These are phyloP conservation scores for Montipora foliosa DNA, from an alignment of 64 coral and sea anemone genomes.

Conservation along the genomic window DNA sequence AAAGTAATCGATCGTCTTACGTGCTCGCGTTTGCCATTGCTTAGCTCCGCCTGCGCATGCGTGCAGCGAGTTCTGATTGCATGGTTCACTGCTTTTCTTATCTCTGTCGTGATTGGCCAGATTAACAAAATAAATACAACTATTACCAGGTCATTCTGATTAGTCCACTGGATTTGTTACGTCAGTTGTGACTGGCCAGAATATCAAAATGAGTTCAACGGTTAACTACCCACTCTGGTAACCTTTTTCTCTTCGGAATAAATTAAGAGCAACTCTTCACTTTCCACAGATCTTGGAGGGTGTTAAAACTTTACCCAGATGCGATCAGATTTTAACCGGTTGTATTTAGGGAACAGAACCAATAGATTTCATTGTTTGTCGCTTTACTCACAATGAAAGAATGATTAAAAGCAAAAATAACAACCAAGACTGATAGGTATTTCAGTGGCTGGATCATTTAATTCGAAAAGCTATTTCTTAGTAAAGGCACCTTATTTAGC, in stretches of 20 bases:
- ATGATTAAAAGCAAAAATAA: constrained; percentile 39
- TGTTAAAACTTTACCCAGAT: background rate
- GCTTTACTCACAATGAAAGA: constrained; percentile 40
- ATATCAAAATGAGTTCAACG: too few species aligned
- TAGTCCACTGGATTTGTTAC: background rate
- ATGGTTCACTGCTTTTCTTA: too few species aligned
- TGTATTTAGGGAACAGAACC: background rate
- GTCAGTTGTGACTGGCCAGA: too few species aligned
- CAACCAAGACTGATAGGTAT: background rate
- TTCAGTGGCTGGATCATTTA: background rate
- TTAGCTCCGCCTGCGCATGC: too few species aligned
- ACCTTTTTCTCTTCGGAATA: background rate
- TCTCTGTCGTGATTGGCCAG: too few species aligned
- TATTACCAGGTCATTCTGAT: background rate
- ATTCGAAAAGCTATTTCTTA: background rate
- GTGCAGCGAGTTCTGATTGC: too few species aligned
- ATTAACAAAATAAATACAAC: too few species aligned
- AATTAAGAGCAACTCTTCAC: background rate
- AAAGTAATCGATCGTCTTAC: too few species aligned
- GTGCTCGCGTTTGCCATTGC: too few species aligned
- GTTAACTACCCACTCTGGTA: too few species aligned
- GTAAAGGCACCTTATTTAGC: background rate
- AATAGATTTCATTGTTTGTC: background rate
- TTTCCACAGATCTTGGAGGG: background rate
- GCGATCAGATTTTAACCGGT: background rate